Percentiles rank a stretch among this genome's conserved stretches.
phyloP scores from a whole-genome alignment of 1,140 invertebrate species.

The Philaenus spumarius region DNA sequence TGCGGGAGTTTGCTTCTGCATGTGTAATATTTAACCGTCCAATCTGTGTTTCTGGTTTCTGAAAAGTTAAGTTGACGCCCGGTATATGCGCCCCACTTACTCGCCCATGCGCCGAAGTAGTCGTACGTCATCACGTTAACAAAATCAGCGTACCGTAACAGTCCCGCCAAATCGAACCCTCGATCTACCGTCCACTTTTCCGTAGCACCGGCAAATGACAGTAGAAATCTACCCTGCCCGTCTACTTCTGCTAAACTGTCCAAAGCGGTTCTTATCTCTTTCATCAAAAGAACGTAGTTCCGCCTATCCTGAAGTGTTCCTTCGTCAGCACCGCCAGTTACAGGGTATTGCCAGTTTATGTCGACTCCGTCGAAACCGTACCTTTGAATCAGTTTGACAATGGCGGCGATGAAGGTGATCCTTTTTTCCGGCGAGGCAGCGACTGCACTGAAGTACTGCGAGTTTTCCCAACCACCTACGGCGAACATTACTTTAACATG shows the following conservation, averaged over 20 bases:
- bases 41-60: constrained; percentile 24
- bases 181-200: constrained; percentile 17
- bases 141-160: constrained; percentile 23
- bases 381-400: constrained; percentile 47
- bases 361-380: constrained; percentile 55
- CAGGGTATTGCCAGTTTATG: constrained; percentile 55
- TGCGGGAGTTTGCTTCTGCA: constrained; percentile 19
- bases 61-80: constrained; percentile 22
- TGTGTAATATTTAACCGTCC: constrained; percentile 25
- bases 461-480: constrained; percentile 45
- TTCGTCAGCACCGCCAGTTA: constrained; percentile 23
- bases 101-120: constrained; percentile 24
- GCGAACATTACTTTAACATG: constrained; percentile 42
- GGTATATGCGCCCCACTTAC: constrained; percentile 24
- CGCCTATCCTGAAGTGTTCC: constrained; percentile 21
- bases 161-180: constrained; percentile 21
- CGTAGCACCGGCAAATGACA: constrained; percentile 24
- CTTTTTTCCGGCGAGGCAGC: constrained; percentile 41
- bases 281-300: constrained; percentile 24
- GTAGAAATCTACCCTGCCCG: constrained; percentile 15
- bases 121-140: constrained; percentile 25
- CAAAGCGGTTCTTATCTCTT: constrained; percentile 19
- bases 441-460: constrained; percentile 45
- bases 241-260: not conserved
- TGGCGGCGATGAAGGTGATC: constrained; percentile 51